Base-by-base conservation (phyloP, 2,113 vertebrate species). In the Progne subis region DNA sequence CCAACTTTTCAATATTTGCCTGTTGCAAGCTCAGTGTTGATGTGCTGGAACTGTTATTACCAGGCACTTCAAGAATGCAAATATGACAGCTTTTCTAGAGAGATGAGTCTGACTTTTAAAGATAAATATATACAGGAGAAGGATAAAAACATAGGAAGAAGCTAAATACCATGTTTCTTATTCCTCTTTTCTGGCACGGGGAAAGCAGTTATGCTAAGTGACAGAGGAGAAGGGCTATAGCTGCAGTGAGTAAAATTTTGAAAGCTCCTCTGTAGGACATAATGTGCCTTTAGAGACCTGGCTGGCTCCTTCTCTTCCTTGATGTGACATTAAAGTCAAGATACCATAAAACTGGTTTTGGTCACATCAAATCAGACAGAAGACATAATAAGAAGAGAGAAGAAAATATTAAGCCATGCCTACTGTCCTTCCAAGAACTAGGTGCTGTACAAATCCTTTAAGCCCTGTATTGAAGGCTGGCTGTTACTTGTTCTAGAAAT, bases 31-130 rank as follows among this genome's bases (percentile, higher is more conserved):
- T 34, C 46, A 78, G 31, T 16, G 80, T 69, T 82, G 19, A 26
- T 70, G 18, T 72, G 53, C 79, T 80, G 15, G 52, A 81, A 61
- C 64, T 90, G 74, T 79, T 90, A 93, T 90, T 90, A 83, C 23
- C 60, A 86, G 15, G n/a, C 71, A 81, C 50, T 93, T 77, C 74
- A 3, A 85, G 39, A 81, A 74, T 41, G 61, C 18, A 83, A 90
- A 52, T 52, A 46, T 24, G 55, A 31, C 37, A 47, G 18, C 34
- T 94, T 96, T 86, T 88, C 49, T 90, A 53, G 47, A 88, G 76
- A 90, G 72, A 88, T 86, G 71, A 92, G 26, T 78, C 43, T 70
- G 67, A 72, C 89, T 87, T 89, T 86, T 61, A 82, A 82, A 95
- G 76, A 82, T 55, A 64, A 76, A 82, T 70, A 46, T 34, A n/a